A percentile compares a stretch with the other conserved stretches of the same genome.
These are phyloP conservation scores for Spilarctia lutea DNA, from an alignment of 2,888 invertebrate species.

Conservation along the genomic window DNA sequence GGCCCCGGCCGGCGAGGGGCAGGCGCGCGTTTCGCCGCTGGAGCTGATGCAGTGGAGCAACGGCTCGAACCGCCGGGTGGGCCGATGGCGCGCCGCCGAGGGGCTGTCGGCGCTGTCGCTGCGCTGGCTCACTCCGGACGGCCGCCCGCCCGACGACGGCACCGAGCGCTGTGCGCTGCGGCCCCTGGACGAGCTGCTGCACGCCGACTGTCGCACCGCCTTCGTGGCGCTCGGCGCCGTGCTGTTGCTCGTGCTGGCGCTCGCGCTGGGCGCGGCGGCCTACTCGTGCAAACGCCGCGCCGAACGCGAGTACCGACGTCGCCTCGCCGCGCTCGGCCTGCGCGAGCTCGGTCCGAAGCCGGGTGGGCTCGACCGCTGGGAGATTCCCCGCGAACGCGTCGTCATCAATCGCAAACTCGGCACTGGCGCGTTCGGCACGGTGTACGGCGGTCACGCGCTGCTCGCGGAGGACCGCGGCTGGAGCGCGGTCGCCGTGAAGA, in stretches of 20 bases:
- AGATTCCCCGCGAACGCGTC: slow-evolving; percentile 93
- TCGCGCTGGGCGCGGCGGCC: slow-evolving; percentile 62
- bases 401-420: slow-evolving; percentile 95
- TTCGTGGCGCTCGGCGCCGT: slow-evolving; percentile 78
- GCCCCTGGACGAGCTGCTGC: slow-evolving; percentile 88
- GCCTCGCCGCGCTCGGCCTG: slow-evolving; percentile 70
- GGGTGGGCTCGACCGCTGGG: slow-evolving; percentile 93
- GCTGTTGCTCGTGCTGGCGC: slow-evolving; percentile 59
- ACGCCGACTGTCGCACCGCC: slow-evolving; percentile 91
- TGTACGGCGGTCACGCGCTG: slow-evolving; percentile 95
- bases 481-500: slow-evolving; percentile 96
- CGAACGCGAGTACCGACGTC: slow-evolving; percentile 68
- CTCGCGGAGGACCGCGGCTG: slow-evolving; percentile 88
- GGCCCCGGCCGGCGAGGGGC: slow-evolving; percentile 42
- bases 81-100: slow-evolving; percentile 85
- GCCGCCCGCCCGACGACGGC: slow-evolving; percentile 89
- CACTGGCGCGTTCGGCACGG: slow-evolving; percentile 97
- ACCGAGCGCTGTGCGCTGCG: slow-evolving; percentile 89
- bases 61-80: slow-evolving; percentile 90
- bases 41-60: slow-evolving; percentile 88
- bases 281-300: slow-evolving; percentile 69
- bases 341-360: slow-evolving; percentile 65
- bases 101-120: slow-evolving; percentile 89
- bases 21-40: slow-evolving; percentile 33
- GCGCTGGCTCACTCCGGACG: slow-evolving; percentile 89